Percentiles rank a stretch among this genome's conserved stretches.
phyloP scores from a whole-genome alignment of 2,888 invertebrate species.

The Drosophila ustulata region DNA sequence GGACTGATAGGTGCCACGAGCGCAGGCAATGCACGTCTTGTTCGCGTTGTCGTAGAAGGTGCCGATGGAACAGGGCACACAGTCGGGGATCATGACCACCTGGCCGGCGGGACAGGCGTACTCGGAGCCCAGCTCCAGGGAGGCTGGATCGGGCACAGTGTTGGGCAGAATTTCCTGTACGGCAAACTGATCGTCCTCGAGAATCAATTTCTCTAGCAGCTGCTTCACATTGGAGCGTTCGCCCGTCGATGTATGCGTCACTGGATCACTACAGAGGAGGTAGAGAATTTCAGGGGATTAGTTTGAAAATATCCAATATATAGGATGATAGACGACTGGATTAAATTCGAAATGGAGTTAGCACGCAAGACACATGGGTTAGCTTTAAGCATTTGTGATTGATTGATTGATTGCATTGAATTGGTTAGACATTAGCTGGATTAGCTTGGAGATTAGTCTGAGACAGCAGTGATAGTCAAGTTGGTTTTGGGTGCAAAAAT shows the following conservation, averaged over 20 bases:
- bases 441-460: slow-evolving; percentile 54
- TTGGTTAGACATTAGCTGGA: slow-evolving; percentile 31
- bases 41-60: slow-evolving; percentile 92
- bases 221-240: slow-evolving; percentile 93
- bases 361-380: slow-evolving; percentile 57
- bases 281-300: background rate
- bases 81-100: slow-evolving; percentile 96
- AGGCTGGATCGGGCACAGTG: slow-evolving; percentile 96
- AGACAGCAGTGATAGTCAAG: slow-evolving; percentile 28
- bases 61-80: slow-evolving; percentile 97
- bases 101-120: slow-evolving; percentile 97
- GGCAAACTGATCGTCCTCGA: slow-evolving; percentile 97
- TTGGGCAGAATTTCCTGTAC: slow-evolving; percentile 97
- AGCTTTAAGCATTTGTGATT: slow-evolving; percentile 57
- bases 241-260: slow-evolving; percentile 93
- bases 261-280: slow-evolving; percentile 90
- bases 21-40: slow-evolving; percentile 93
- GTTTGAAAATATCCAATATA: background rate
- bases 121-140: slow-evolving; percentile 93
- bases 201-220: slow-evolving; percentile 94
- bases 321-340: background rate
- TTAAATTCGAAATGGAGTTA: slow-evolving; percentile 39
- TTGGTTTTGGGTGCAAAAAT: slow-evolving; percentile 31
- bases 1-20: slow-evolving; percentile 96
- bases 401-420: slow-evolving; percentile 20